These are phyloP conservation scores for Meandrusa payeni DNA, from an alignment of 2,888 invertebrate species.

Conservation along the genomic window DNA sequence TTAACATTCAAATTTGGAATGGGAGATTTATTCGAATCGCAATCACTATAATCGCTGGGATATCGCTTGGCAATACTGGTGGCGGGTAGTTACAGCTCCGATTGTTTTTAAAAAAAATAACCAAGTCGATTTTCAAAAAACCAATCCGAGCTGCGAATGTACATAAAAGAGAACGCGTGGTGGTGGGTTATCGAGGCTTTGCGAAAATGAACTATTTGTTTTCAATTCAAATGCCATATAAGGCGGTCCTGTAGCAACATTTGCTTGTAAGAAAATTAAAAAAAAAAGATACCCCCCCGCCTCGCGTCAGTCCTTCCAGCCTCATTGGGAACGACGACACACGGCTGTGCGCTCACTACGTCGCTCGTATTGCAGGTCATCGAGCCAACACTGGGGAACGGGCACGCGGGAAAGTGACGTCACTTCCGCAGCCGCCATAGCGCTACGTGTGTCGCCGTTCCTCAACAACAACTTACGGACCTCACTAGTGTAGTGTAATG, in stretches of 20 bases:
- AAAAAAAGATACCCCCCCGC: constrained; percentile 26
- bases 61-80: constrained; percentile 63
- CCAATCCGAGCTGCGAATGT: constrained; percentile 44
- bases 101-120: constrained; percentile 26
- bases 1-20: constrained; percentile 25
- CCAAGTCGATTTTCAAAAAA: constrained; percentile 6
- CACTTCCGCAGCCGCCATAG: constrained; percentile 44
- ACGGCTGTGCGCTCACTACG: constrained; percentile 68
- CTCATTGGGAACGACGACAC: constrained; percentile 78
- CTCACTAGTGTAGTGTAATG: constrained; percentile 73
- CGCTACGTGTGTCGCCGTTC: constrained; percentile 78
- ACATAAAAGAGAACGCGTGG: constrained; percentile 47
- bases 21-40: constrained; percentile 37
- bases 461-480: constrained; percentile 71
- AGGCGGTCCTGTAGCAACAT: background rate
- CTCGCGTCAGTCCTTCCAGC: constrained; percentile 35
- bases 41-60: constrained; percentile 59
- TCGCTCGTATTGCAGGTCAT: constrained; percentile 70
- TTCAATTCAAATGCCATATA: no score
- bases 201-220: no score
- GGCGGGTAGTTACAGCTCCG: constrained; percentile 57
- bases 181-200: constrained; percentile 40
- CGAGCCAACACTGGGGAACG: constrained; percentile 64
- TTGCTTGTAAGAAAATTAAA: constrained; percentile 3
- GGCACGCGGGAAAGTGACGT: constrained; percentile 67